Evolutionary conservation across 2,888 invertebrate species (phyloP), one percentile per base, ranked within the genome.

Genomic region (Andrena bucephala): DNA sequence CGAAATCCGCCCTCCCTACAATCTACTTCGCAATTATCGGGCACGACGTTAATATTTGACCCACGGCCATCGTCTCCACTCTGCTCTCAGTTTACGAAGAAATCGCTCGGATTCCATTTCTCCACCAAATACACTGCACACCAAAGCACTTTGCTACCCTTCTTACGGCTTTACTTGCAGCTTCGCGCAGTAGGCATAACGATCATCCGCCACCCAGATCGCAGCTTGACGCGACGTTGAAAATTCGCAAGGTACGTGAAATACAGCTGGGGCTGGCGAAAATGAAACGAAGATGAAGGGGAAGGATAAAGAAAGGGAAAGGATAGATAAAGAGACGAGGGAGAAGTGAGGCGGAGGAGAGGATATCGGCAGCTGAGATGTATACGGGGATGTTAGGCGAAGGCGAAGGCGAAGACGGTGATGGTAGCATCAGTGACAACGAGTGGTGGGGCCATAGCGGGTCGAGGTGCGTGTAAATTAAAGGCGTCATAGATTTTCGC

Each of bases 1-100:
- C 84, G 88, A 76, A 88, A 80, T 88, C 89, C 86, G 85, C 92
- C 92, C 92, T 92, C 91, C 90, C 91, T 89, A 89, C 91, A 90
- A 93, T 93, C 93, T 92, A 93, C 93, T 93, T 93, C 92, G 93
- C 92, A 94, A 94, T 94, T 94, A 94, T 94, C 93, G 92, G 91
- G 89, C 91, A 89, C 91, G 90, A 92, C 93, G 93, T 94, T 94
- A 93, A 94, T 94, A 94, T 93, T 94, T 93, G 93, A 93, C 91
- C 90, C 90, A 83, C 77, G 77, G 80, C 87, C 81, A 77, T 79
- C 79, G 83, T 48, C 73, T 78, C 71, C 74, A 75, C 42, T 70
- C 68, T 75, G 29, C 69, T 77, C 81, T 77, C 89, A 77, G 77
- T 83, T 74, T 77, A 69, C 77, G 74, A 72, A 74, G 69, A 74